phyloP scores from a whole-genome alignment of 2,888 invertebrate genomes.

The Orchesella flavescens region DNA sequence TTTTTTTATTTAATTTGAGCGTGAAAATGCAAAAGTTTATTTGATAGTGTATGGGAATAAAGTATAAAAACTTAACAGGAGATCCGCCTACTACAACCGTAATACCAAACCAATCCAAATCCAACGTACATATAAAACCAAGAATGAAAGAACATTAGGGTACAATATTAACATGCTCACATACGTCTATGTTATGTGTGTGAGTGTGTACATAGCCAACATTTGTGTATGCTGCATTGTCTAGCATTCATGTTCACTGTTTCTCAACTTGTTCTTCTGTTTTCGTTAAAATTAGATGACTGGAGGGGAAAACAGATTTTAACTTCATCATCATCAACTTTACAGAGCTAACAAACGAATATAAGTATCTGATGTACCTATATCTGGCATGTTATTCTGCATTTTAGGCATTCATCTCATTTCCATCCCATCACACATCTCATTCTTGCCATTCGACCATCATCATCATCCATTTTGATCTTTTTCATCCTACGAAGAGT shows the following conservation, averaged over 20 bases:
- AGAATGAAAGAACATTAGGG: no score
- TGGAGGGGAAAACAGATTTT: constrained; percentile 25
- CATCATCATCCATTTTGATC: neutral
- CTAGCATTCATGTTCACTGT: no score
- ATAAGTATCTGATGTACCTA: neutral
- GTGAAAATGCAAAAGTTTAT: no score
- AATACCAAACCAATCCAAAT: no score
- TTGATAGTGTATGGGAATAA: no score
- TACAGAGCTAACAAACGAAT: neutral
- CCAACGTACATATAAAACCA: no score
- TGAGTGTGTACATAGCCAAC: no score
- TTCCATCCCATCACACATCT: constrained; percentile 3
- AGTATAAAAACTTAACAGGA: no score
- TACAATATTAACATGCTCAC: no score
- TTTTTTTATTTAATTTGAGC: no score
- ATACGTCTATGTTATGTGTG: neutral
- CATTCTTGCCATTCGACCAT: neutral
- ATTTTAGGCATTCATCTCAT: neutral
- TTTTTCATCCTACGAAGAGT: neutral
- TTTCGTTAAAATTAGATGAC: constrained; percentile 30
- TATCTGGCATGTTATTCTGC: neutral
- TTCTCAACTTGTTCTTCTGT: neutral
- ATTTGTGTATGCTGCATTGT: no score
- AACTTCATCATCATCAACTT: neutral
- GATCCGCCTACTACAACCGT: no score